Evolutionary conservation across 2,888 invertebrate genomes (phyloP), one percentile per base, ranked within the genome.

Genomic region (Ctenicera cuprea): DNA sequence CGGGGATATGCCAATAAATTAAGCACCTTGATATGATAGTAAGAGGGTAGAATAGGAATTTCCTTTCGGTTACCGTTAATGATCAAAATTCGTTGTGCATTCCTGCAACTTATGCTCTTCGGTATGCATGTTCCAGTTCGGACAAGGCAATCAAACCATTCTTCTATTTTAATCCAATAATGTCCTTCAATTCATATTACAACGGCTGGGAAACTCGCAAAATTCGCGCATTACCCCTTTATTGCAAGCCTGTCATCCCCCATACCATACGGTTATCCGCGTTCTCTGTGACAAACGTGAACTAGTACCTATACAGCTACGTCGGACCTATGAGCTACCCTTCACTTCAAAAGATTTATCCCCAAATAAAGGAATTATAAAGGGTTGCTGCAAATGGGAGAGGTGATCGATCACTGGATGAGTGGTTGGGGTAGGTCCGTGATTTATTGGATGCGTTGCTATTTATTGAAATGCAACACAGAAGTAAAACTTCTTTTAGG

Each of bases 331-430:
- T 20, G 54, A 54, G 43, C 43, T 38, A 26, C 61, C 59, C 59
- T 38, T 69, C 59, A 50, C 59, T 69, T 65, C 57, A 63, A 67
- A 63, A 73, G 73, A 67, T 62, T 73, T 73, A 68, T 63, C 67
- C 68, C 62, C 54, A 68, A 68, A 73, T 73, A 73, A 73, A 73
- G 72, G 73, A 73, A 63, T 73, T 73, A 57, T 68, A 68, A 68
- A 73, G 73, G 73, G 73, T 67, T 73, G 63, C 41, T 16, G 45
- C 57, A 73, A 68, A 68, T 63, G 63, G 61, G 30, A 73, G 20
- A 73, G 59, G 57, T 68, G 73, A 73, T 73, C 61, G 73, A 73
- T 73, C 67, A 73, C 67, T 52, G 67, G 16, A 48, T 45, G 68
- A 68, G 57, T 68, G 62, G 57, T 73, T 73, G 73, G 73, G 73